These are phyloP conservation scores for Lasius fuliginosus DNA, from an alignment of 2,888 invertebrate species.

Conservation along the genomic window DNA sequence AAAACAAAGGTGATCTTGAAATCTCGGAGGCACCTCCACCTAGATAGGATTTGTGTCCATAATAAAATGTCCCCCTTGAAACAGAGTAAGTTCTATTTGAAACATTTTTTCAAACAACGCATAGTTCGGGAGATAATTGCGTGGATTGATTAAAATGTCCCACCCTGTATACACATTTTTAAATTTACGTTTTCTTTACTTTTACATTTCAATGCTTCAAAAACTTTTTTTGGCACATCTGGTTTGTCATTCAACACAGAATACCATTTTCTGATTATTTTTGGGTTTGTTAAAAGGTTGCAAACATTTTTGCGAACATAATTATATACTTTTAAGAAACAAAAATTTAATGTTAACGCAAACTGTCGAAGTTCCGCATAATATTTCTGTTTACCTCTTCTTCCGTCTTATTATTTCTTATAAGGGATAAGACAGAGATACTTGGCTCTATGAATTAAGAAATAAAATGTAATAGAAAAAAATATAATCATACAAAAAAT, in stretches of 20 bases:
- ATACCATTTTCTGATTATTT: not conserved
- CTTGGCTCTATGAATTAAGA: not conserved
- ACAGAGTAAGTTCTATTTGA: too few species aligned
- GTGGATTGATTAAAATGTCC: not conserved
- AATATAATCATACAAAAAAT: not conserved
- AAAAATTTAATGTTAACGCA: slow-evolving; percentile 1
- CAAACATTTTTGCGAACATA: not conserved
- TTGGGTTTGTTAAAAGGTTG: not conserved
- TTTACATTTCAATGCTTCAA: not conserved
- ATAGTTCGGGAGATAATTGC: too few species aligned
- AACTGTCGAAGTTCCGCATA: not conserved
- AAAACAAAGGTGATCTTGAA: too few species aligned
- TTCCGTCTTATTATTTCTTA: not conserved
- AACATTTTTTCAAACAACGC: too few species aligned
- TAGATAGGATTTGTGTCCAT: too few species aligned
- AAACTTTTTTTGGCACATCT: not conserved
- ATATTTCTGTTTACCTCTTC: not conserved
- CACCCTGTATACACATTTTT: not conserved
- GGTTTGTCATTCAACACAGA: not conserved
- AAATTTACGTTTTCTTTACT: not conserved
- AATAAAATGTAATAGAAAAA: not conserved
- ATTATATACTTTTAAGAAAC: not conserved
- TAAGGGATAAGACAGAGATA: not conserved
- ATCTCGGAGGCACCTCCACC: too few species aligned
- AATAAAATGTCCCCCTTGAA: too few species aligned